Evolutionary conservation across 2,888 invertebrate species (phyloP), one percentile per base, ranked within the genome.

Genomic region (Hirtodrosophila cameraria): DNA sequence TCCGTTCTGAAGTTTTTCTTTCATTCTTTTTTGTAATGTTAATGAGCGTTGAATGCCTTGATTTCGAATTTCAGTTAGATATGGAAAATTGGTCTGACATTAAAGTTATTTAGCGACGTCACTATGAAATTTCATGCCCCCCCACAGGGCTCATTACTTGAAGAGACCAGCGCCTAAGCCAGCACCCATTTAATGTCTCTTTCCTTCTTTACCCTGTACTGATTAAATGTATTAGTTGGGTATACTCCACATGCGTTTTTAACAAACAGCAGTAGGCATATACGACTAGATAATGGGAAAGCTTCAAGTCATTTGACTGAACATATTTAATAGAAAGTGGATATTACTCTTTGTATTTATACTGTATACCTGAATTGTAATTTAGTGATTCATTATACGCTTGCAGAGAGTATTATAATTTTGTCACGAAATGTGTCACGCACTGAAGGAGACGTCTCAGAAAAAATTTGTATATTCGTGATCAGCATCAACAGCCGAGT

Each of bases 1-100:
- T 23, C 12, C 18, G 25, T 43, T 43, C 27, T 13, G 20, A 8
- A n/a, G 7, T 13, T 54, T 39, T 33, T 25, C 11, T 13, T 43
- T 36, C n/a, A 11, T 27, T 48, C 25, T 39, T 27, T 49, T 62
- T 76, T 66, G 48, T 43, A 33, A 61, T 61, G 72, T 38, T 83
- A 75, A 65, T 79, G 73, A 78, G 50, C 41, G 18, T 36, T 20
- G 41, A 60, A 54, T 58, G 70, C 63, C 39, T 60, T 58, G 42
- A 54, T 41, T 69, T 52, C 55, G 23, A 63, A 61, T 52, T 43
- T 36, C 11, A 46, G 20, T 20, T 62, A n/a, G 72, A 75, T 69
- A 72, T 39, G 27, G 11, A 35, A 48, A 60, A 39, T 39, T 52
- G 16, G 15, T 20, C 12, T 8, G 9, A 30, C 16, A 48, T 35